Base-by-base conservation (phyloP, 2,888 invertebrate genomes). In the Carterocephalus palaemon region DNA sequence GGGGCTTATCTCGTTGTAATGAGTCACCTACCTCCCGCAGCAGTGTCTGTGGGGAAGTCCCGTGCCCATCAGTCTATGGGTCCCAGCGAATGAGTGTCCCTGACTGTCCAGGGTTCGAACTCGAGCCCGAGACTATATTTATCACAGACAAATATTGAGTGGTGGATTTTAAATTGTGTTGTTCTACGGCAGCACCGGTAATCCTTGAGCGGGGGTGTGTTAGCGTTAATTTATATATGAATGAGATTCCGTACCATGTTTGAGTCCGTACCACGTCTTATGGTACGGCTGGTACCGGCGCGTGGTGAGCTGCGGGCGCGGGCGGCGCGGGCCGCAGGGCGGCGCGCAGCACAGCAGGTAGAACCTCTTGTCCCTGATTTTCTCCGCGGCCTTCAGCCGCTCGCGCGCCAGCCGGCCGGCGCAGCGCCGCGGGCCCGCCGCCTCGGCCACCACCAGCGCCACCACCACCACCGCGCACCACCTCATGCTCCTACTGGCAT, bases 321-420 rank as follows among this genome's bases (percentile, higher is more conserved):
- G 64, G 23, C 75, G 57, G 32, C 67, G 49, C 29, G 48, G 66
- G 0, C 64, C 54, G 49, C 85, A 85, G 0, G 72, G 47, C 0
- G 79, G 64, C 0, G 76, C 56, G 48, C 86, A 86, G 65, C 84
- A 84, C 17, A 82, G 54, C 13, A 75, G 60, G 53, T 71, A 84
- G 62, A 73, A 84, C 52, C 85, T 63, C 59, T 84, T 85, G 43
- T 85, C 84, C 4, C 85, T 59, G 49, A 85, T 71, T 62, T 86
- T 86, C 54, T 85, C 85, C 1, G 84, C 85, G 0, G 86, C 85
- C 48, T 86, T 86, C 12, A 85, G 59, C 10, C 86, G 52, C 50
- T 85, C 85, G 16, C 79, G 56, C n/a, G 86, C 86, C 10, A 81
- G 57, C 10, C 78, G 63, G 1, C 85, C 84, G 2, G 83, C 72